phyloP scores from a whole-genome alignment of 2,797 vertebrate species.

The Phalloptychus januarius region DNA sequence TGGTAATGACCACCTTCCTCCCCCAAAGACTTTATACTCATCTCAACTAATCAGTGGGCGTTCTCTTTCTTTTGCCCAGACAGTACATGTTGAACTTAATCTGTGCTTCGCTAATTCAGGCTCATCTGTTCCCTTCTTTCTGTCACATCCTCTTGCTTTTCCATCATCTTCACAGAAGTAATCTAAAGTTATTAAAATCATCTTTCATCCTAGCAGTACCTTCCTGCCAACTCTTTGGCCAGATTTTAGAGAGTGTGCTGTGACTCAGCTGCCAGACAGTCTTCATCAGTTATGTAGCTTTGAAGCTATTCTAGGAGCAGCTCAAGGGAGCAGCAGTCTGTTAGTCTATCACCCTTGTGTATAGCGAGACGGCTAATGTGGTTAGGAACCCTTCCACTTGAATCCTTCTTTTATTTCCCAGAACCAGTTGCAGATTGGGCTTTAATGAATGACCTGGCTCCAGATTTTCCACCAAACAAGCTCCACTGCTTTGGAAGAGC shows the following conservation, averaged over 20 bases:
- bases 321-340: not conserved
- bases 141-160: slow-evolving; percentile 47
- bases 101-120: slow-evolving; percentile 23
- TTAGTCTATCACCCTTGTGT: not conserved
- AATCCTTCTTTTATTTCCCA: not conserved
- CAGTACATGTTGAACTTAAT: slow-evolving; percentile 21
- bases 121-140: slow-evolving; percentile 46
- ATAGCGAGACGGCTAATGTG: accelerated
- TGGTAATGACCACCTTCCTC: slow-evolving; percentile 90
- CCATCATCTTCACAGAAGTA: slow-evolving; percentile 41
- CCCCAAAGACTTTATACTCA: slow-evolving; percentile 52
- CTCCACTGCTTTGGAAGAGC: not conserved
- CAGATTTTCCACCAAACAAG: not conserved
- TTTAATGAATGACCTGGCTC: not conserved
- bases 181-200: slow-evolving; percentile 30
- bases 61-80: slow-evolving; percentile 45
- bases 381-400: not conserved
- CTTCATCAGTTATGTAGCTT: not conserved
- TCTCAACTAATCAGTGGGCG: slow-evolving; percentile 63
- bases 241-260: slow-evolving; percentile 4
- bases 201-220: not conserved
- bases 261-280: slow-evolving; percentile 6
- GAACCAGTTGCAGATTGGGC: not conserved
- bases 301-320: not conserved
- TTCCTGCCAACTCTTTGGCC: not conserved